Evolutionary conservation across 2,113 vertebrate species (phyloP).

Genomic region (Cryptotis parvus): DNA sequence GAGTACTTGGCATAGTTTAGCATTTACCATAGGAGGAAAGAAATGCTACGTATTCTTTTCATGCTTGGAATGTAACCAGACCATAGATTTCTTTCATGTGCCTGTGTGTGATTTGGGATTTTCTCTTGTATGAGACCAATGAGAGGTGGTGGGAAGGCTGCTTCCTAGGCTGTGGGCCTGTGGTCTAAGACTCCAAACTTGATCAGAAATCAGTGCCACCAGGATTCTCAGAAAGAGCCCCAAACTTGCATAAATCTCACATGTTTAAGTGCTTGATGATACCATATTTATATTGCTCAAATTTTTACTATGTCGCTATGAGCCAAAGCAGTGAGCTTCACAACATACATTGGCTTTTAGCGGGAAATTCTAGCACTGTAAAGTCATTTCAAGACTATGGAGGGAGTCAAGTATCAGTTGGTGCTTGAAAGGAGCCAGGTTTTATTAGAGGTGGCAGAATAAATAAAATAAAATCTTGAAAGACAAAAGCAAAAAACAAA

Average conservation of each 20-base stretch:
- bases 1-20: not conserved
- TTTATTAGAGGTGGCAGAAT: constrained; percentile 32
- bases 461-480: not conserved
- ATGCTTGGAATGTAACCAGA: not conserved
- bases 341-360: not conserved
- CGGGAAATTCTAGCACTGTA: not conserved
- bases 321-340: not conserved
- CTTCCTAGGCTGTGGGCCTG: not conserved
- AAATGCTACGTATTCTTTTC: not conserved
- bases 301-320: not conserved
- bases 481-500: not conserved
- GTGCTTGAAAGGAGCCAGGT: constrained; percentile 1
- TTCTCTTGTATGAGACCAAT: not conserved
- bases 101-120: not conserved
- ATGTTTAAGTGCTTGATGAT: not conserved
- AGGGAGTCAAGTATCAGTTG: constrained; percentile 3
- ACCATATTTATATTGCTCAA: not conserved
- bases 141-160: not conserved
- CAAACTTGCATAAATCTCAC: not conserved
- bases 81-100: not conserved
- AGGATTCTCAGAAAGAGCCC: not conserved
- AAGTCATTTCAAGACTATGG: constrained; percentile 17
- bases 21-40: not conserved
- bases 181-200: not conserved
- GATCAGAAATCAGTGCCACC: not conserved